Base-by-base conservation (phyloP, 1,140 invertebrate species). In the Uloborus diversus region DNA sequence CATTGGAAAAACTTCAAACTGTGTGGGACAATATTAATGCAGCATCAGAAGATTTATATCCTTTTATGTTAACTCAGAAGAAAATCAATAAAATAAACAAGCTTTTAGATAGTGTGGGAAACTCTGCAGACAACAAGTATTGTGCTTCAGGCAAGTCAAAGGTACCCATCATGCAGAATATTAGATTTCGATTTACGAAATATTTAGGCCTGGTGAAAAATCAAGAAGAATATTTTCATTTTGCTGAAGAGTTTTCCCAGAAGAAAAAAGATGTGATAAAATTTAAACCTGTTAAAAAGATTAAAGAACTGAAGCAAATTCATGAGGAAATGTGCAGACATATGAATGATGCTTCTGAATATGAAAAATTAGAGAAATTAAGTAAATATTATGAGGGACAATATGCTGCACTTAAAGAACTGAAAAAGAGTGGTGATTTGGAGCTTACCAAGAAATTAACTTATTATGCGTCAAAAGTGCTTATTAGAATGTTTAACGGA, bases 11-110 rank as follows among this genome's bases (percentile, higher is more conserved):
- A 13, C 25, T 73, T n/a, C 28, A 23, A 42, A 23, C 32, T 13
- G 61, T 61, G 42, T 73, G 53, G 69, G 32, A 73, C 30, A 20
- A 73, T 32, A 5, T 73, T 5, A 37, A 73, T 47, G 23, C 47
- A n/a, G 14, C 28, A 28, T 28, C 33, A 20, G 28, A 53, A 56
- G 20, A 11, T 27, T 7, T 69, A 4, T 33, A 56, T 13, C 49
- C 17, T 30, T 30, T 13, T 23, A 17, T 23, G 1, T 14, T 69
- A 3, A 69, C 30, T 30, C 66, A 47, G 2, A 4, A 3, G 2
- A 56, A 69, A 69, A 69, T 69, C 9, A 56, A 20, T 14, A 5
- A 13, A 53, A 56, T 69, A 13, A 51, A 69, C 17, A 56, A 35
- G n/a, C 13, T 56, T 11, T 56, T 69, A n/a, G 27, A 14, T 1